These are phyloP conservation scores for Diabrotica virgifera DNA, from an alignment of 1,140 invertebrate genomes.

Conservation along the genomic window DNA sequence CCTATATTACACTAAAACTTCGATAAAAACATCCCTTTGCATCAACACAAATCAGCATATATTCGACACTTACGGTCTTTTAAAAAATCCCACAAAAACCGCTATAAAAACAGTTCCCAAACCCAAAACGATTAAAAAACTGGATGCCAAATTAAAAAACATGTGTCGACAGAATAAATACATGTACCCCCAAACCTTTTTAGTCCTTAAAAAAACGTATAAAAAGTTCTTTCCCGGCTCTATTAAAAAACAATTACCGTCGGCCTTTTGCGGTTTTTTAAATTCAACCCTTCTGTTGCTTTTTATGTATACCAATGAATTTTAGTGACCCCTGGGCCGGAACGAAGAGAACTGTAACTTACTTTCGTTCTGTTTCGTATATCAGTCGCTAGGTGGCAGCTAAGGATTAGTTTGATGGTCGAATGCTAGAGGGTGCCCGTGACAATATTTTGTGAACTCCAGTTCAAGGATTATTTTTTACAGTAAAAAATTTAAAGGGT, in stretches of 20 bases:
- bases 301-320: slow-evolving; percentile 11
- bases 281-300: slow-evolving; percentile 24
- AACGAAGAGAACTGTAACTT: too few species aligned
- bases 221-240: slow-evolving; percentile 27
- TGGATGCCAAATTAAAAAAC: slow-evolving; percentile 29
- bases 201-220: slow-evolving; percentile 18
- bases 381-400: too few species aligned
- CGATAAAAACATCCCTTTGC: background rate
- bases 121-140: slow-evolving; percentile 23
- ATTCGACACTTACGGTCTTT: background rate
- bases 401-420: too few species aligned
- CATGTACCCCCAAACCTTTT: slow-evolving; percentile 13
- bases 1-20: background rate
- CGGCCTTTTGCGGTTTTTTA: slow-evolving; percentile 34
- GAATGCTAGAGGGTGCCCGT: too few species aligned
- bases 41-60: background rate
- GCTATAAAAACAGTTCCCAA: background rate
- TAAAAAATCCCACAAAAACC: slow-evolving; percentile 20
- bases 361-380: too few species aligned
- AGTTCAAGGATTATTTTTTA: too few species aligned
- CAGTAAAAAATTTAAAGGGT: too few species aligned
- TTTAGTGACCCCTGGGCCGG: too few species aligned
- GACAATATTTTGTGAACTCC: too few species aligned
- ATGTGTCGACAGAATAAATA: slow-evolving; percentile 33
- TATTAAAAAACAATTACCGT: slow-evolving; percentile 37